A percentile compares a stretch with the other conserved stretches of the same genome.
These are phyloP conservation scores for Drosophila sp. DNA, from an alignment of 1,140 invertebrate genomes.

Conservation along the genomic window DNA sequence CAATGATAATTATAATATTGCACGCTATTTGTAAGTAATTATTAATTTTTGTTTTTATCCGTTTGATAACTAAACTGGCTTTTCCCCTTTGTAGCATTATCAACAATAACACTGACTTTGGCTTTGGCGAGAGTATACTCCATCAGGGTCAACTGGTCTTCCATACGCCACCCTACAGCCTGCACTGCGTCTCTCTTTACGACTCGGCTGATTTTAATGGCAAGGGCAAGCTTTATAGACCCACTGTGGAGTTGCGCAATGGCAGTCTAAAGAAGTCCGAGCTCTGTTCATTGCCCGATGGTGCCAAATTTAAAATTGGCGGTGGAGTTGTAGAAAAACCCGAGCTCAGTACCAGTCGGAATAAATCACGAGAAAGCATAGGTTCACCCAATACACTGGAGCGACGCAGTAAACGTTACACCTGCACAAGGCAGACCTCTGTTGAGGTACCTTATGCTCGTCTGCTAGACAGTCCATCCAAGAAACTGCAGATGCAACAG, in stretches of 20 bases:
- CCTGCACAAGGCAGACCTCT: conserved; percentile 76
- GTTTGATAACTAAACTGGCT: background rate
- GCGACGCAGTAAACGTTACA: conserved; percentile 74
- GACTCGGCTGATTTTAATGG: conserved; percentile 86
- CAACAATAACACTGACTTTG: conserved; percentile 87
- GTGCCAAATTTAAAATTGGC: conserved; percentile 74
- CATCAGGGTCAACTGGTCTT: conserved; percentile 95
- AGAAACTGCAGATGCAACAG: conserved; percentile 71
- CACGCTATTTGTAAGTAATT: conserved; percentile 87
- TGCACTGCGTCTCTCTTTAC: conserved; percentile 91
- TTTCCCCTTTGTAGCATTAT: conserved; percentile 61
- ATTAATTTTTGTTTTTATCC: no score
- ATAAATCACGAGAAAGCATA: conserved; percentile 76
- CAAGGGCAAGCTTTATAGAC: conserved; percentile 77
- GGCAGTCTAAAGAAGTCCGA: conserved; percentile 81
- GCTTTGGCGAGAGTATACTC: conserved; percentile 97
- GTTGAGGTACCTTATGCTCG: conserved; percentile 92
- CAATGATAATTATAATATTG: conserved; percentile 92
- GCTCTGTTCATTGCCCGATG: conserved; percentile 56
- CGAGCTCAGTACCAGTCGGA: conserved; percentile 63
- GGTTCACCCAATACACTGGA: conserved; percentile 81
- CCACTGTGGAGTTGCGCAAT: conserved; percentile 65
- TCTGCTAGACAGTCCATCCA: conserved; percentile 88
- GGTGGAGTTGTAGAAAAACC: conserved; percentile 69
- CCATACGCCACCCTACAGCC: conserved; percentile 93